Evolutionary conservation across 2,113 vertebrate genomes (phyloP).

Genomic region (Balaeniceps rex): DNA sequence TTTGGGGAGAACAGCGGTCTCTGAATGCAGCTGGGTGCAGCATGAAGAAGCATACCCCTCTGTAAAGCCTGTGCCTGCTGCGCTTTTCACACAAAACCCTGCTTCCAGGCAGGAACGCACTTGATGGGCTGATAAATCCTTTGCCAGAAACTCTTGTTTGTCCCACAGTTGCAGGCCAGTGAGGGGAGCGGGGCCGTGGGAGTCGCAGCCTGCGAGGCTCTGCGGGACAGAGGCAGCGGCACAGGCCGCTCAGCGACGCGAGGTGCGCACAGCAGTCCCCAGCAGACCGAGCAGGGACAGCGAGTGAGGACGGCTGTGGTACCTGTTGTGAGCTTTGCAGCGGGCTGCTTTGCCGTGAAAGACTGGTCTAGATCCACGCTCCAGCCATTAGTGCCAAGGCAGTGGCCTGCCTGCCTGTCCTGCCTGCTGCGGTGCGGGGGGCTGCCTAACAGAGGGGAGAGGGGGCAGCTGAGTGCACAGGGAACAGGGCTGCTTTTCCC

Average conservation of each 20-base stretch:
- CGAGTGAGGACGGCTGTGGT: neutral
- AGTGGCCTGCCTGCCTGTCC: neutral
- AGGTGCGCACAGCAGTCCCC: neutral
- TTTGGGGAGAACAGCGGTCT: neutral
- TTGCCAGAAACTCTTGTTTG: neutral
- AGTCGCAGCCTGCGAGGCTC: neutral
- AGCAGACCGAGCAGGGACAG: neutral
- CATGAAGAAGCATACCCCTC: neutral
- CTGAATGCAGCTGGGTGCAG: neutral
- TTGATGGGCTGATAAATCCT: neutral
- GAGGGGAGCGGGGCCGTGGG: neutral
- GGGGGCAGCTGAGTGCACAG: neutral
- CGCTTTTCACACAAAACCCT: neutral
- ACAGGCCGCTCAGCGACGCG: accelerated
- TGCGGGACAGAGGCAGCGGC: neutral
- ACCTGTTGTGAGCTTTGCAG: neutral
- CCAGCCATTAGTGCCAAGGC: neutral
- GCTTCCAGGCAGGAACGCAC: neutral
- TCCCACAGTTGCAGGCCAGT: neutral
- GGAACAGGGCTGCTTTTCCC: neutral
- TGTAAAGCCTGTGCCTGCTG: neutral
- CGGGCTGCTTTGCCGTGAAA: neutral
- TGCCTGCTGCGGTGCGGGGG: neutral
- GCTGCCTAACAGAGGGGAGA: neutral
- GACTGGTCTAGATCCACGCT: neutral